Percentiles rank a stretch among this genome's conserved stretches.
Conservation (phyloP, 1,140 invertebrate species). For the Drosophila lowei region DNA sequence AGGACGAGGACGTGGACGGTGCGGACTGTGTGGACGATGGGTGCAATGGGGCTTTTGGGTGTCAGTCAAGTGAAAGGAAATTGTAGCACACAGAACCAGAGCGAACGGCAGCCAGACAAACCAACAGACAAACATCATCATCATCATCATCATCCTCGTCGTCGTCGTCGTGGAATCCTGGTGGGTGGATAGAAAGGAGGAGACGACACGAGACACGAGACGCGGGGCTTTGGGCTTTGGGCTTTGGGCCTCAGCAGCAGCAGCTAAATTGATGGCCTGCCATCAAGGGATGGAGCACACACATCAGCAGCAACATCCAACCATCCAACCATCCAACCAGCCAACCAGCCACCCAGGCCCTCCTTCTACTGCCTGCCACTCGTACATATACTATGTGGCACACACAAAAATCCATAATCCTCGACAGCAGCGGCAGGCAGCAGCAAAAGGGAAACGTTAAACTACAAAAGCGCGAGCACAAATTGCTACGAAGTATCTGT, state of each 20-base stretch:
- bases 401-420: conserved; percentile 78
- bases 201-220: conserved; percentile 1
- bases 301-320: conserved; percentile 8
- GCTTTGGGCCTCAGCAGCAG: conserved; percentile 17
- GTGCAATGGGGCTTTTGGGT: conserved; percentile 69
- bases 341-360: conserved; percentile 1
- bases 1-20: conserved; percentile 1
- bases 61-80: conserved; percentile 82
- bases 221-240: neutral
- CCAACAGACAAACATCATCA: conserved; percentile 79
- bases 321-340: conserved; percentile 5
- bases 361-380: too few species aligned
- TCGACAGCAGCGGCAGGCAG: conserved; percentile 44
- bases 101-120: conserved; percentile 55
- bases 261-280: conserved; percentile 74
- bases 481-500: conserved; percentile 30
- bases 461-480: conserved; percentile 73
- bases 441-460: conserved; percentile 76
- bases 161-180: too few species aligned
- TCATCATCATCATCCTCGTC: conserved; percentile 35
- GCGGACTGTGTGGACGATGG: conserved; percentile 23
- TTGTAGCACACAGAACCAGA: conserved; percentile 55
- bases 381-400: conserved; percentile 41
- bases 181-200: too few species aligned
- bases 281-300: conserved; percentile 31